phyloP scores from a whole-genome alignment of 2,888 invertebrate genomes.

The Spodoptera exigua region DNA sequence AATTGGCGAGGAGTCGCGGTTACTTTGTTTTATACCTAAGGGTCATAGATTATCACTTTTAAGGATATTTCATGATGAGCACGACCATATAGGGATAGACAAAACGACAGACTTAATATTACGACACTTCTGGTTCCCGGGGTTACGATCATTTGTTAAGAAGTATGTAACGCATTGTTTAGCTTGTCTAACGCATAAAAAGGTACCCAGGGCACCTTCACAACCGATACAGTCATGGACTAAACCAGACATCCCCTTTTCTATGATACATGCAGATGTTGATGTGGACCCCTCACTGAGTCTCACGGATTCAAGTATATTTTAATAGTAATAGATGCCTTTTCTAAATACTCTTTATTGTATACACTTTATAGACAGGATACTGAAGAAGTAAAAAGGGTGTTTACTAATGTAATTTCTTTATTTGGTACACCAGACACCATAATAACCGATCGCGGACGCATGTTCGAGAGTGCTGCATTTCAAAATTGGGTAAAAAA shows the following conservation, averaged over 20 bases:
- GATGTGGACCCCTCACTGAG: neutral
- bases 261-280: neutral
- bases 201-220: neutral
- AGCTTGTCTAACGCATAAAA: neutral
- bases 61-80: conserved; percentile 56
- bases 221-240: neutral
- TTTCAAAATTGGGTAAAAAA: conserved; percentile 8
- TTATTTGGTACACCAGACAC: neutral
- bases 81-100: conserved; percentile 41
- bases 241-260: neutral
- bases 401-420: neutral
- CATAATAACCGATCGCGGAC: conserved; percentile 3
- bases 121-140: conserved; percentile 56
- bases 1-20: conserved; percentile 52
- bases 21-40: conserved; percentile 57
- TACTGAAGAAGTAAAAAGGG: neutral
- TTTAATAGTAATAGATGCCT: neutral
- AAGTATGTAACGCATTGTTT: neutral
- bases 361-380: neutral
- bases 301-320: neutral
- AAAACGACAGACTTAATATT: conserved; percentile 44
- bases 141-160: conserved; percentile 6
- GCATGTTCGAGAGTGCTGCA: conserved; percentile 10
- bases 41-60: conserved; percentile 56
- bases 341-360: neutral